These are phyloP conservation scores for Ciona savignyi DNA, from an alignment of 23 tunicate species.

Conservation along the genomic window DNA sequence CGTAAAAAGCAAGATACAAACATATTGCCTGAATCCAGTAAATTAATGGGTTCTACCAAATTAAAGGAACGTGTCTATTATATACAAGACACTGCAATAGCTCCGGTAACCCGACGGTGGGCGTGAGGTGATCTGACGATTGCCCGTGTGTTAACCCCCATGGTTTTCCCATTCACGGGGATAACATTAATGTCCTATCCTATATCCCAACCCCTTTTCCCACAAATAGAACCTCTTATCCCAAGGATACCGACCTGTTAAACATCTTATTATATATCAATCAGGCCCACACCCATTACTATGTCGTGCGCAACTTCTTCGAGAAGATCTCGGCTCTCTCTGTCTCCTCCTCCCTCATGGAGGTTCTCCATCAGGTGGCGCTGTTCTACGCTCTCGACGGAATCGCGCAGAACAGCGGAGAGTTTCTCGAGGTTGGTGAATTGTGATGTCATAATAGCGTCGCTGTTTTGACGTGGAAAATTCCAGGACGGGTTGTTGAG, in stretches of 20 bases:
- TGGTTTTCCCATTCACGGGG: too few relatives aligned
- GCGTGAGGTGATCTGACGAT: too few relatives aligned
- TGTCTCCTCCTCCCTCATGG: slow-evolving; percentile 8
- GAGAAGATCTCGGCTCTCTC: slow-evolving; percentile 24
- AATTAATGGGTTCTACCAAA: too few relatives aligned
- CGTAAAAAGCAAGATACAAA: too few relatives aligned
- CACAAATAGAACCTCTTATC: too few relatives aligned
- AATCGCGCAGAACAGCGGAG: slow-evolving; percentile 70
- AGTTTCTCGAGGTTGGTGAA: slow-evolving; percentile 76
- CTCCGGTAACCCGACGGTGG: too few relatives aligned
- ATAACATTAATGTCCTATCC: too few relatives aligned
- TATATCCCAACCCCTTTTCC: background rate
- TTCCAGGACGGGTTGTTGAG: slow-evolving; percentile 52
- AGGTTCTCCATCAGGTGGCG: slow-evolving; percentile 45
- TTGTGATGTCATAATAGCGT: slow-evolving; percentile 1
- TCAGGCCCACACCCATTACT: slow-evolving; percentile 82
- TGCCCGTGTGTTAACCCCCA: too few relatives aligned
- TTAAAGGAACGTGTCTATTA: too few relatives aligned
- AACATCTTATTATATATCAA: background rate
- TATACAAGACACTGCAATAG: too few relatives aligned
- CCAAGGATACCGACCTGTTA: too few relatives aligned
- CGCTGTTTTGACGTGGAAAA: background rate
- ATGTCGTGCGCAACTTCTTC: slow-evolving; percentile 58
- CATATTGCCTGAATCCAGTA: too few relatives aligned
- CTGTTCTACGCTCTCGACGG: slow-evolving; percentile 77